Percentiles rank a stretch among this genome's conserved stretches.
Conservation (phyloP, 2,113 vertebrate species). For the Corvus hawaiiensis region DNA sequence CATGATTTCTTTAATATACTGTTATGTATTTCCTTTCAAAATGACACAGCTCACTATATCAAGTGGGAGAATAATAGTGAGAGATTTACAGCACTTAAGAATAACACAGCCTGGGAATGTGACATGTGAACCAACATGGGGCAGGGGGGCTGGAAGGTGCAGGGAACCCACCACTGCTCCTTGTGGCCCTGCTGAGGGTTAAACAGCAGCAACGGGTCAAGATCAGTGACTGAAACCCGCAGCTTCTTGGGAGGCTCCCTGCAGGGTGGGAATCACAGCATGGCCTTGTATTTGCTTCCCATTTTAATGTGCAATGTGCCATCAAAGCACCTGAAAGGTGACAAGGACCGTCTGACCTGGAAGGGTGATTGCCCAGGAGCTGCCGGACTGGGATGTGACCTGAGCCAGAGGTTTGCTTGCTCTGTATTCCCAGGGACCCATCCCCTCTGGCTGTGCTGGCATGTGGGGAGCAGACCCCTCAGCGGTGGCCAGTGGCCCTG, state of each 20-base stretch:
- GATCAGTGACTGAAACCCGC: fast-evolving
- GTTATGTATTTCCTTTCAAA: conserved; percentile 80
- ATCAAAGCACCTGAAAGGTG: background rate
- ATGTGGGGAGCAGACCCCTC: background rate
- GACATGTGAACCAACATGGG: background rate
- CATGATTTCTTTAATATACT: conserved; percentile 77
- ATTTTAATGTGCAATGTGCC: fast-evolving
- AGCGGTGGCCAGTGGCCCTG: fast-evolving
- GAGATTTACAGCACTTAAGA: conserved; percentile 69
- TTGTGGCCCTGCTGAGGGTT: fast-evolving
- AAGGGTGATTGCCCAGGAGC: fast-evolving
- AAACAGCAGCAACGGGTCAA: fast-evolving
- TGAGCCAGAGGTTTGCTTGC: background rate
- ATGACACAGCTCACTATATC: conserved; percentile 75
- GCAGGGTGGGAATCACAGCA: background rate
- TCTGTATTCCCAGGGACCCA: too few relatives aligned
- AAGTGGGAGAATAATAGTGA: conserved; percentile 66
- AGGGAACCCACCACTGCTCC: background rate
- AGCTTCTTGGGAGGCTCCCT: background rate
- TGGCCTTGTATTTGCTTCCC: fast-evolving
- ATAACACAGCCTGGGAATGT: conserved; percentile 46
- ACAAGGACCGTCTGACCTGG: fast-evolving
- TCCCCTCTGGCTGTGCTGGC: background rate
- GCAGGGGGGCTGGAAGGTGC: background rate
- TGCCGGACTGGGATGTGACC: fast-evolving